Conservation (phyloP, 2,888 invertebrate species). For the Sinelater perroti region DNA sequence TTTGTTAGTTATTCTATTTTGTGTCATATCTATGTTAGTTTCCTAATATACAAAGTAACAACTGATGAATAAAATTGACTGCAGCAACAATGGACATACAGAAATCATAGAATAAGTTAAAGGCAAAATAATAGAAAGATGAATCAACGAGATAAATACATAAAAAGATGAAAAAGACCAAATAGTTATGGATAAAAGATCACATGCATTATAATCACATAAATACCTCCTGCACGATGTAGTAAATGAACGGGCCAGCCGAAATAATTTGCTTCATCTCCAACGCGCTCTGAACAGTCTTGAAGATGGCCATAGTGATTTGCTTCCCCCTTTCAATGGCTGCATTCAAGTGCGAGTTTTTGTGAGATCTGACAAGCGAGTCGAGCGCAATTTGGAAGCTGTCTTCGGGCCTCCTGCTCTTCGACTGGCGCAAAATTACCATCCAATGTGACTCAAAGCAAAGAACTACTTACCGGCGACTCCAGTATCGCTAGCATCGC, state of each 20-base stretch:
- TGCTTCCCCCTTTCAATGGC: constrained; percentile 77
- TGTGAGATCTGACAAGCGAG: constrained; percentile 70
- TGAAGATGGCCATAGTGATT: constrained; percentile 73
- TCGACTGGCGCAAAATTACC: constrained; percentile 58
- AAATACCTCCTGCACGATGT: constrained; percentile 85
- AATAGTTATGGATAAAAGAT: too few relatives aligned
- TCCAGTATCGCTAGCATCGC: constrained; percentile 82
- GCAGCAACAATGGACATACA: too few relatives aligned
- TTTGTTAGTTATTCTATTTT: too few relatives aligned
- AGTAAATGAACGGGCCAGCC: constrained; percentile 90
- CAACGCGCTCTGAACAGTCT: constrained; percentile 80
- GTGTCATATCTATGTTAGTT: too few relatives aligned
- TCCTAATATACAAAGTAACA: too few relatives aligned
- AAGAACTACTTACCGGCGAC: constrained; percentile 69
- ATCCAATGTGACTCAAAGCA: neutral
- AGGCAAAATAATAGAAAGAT: too few relatives aligned
- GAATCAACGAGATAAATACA: too few relatives aligned
- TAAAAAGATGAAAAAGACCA: too few relatives aligned
- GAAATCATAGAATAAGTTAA: too few relatives aligned
- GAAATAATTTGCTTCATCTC: constrained; percentile 83
- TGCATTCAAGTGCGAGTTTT: constrained; percentile 66
- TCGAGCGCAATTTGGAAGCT: constrained; percentile 78
- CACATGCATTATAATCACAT: too few relatives aligned
- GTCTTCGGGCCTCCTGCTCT: constrained; percentile 69
- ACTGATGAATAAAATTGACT: too few relatives aligned